Conservation (phyloP, 2,113 vertebrate species). For the Bos indicus region DNA sequence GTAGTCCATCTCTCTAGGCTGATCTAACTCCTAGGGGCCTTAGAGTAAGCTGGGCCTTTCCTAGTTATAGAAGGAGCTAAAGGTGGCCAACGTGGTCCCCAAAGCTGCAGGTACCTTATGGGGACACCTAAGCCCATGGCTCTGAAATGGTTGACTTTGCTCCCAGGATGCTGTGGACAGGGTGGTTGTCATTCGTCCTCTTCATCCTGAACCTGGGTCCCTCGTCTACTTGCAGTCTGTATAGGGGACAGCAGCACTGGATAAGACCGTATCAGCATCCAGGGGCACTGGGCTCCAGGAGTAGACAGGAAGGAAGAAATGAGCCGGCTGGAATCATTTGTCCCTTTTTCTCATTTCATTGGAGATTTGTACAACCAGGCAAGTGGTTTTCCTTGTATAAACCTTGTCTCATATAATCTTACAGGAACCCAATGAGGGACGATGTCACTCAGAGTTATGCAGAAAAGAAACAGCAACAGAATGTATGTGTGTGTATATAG, state of each 20-base stretch:
- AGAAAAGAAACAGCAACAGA: neutral
- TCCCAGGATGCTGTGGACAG: neutral
- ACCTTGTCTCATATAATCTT: neutral
- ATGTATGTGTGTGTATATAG: neutral
- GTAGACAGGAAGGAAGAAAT: neutral
- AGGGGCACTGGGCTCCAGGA: neutral
- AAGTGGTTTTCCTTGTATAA: neutral
- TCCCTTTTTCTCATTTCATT: neutral
- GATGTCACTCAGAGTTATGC: neutral
- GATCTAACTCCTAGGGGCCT: neutral
- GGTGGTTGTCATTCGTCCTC: too few relatives aligned
- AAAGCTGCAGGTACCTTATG: neutral
- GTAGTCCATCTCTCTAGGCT: neutral
- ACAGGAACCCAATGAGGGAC: neutral
- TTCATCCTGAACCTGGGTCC: neutral
- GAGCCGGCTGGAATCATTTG: neutral
- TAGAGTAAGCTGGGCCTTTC: neutral
- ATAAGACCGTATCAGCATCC: neutral
- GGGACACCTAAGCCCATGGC: neutral
- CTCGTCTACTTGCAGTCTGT: neutral
- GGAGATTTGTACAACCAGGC: neutral
- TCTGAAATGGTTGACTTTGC: neutral
- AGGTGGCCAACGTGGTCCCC: neutral
- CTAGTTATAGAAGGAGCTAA: neutral
- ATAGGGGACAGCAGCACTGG: rapidly evolving